Evolutionary conservation across 2,113 vertebrate genomes (phyloP).

Genomic region (Phoxinus phoxinus): DNA sequence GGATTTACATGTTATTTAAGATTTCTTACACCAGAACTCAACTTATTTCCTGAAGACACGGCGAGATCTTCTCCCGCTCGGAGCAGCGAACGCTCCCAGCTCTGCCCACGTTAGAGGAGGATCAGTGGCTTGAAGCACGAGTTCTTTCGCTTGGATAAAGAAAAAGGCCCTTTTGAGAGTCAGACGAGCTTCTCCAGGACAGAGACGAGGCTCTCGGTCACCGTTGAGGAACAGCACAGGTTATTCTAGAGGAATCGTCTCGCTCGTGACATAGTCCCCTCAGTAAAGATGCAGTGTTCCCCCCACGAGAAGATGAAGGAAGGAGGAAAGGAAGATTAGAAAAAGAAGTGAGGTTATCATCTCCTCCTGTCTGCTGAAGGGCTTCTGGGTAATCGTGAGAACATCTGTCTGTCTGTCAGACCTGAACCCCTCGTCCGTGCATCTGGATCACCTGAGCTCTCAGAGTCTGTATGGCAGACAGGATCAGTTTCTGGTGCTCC

Average conservation of each 20-base stretch:
- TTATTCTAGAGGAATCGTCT: neutral
- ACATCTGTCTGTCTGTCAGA: constrained; percentile 72
- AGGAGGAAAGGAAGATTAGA: constrained; percentile 55
- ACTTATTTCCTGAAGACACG: constrained; percentile 44
- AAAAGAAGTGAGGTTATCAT: constrained; percentile 48
- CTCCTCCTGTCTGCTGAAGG: constrained; percentile 30
- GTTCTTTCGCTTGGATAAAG: neutral
- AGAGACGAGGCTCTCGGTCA: too few relatives aligned
- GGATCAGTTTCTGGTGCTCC: constrained; percentile 88
- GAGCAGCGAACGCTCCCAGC: neutral
- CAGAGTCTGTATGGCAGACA: constrained; percentile 87
- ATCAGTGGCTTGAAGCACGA: constrained; percentile 5
- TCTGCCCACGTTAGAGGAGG: neutral
- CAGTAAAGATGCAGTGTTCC: neutral
- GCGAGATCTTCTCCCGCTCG: neutral
- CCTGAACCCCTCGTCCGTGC: constrained; percentile 91
- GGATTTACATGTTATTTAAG: constrained; percentile 20
- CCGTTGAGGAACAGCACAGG: neutral
- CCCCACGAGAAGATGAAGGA: constrained; percentile 56
- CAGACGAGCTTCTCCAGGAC: too few relatives aligned
- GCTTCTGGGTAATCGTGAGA: constrained; percentile 49
- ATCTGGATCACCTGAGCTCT: constrained; percentile 90
- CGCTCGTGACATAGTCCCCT: neutral
- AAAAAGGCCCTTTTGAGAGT: neutral
- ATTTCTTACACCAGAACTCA: neutral